Base-by-base conservation (phyloP, 1,140 invertebrate genomes). In the Mactra quadrangularis region DNA sequence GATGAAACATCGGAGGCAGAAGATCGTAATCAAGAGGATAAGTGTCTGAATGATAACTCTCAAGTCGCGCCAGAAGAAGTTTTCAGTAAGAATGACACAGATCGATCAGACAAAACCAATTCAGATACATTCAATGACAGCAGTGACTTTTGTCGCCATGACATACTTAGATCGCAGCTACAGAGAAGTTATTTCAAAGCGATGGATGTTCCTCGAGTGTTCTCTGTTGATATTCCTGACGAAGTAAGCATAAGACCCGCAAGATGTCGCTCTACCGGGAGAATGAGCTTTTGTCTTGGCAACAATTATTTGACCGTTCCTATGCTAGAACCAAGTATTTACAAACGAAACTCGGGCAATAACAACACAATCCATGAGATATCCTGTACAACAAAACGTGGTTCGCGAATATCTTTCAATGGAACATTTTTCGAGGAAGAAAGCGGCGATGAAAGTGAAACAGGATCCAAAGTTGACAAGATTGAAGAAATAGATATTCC, bases 221-320 rank as follows among this genome's bases (percentile, higher is more conserved):
- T 60, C 57, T 76, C 74, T 19, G 57, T 60, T 4, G 74, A 76
- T 45, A 50, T 50, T 45, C 38, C 35, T 0, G 74, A 76, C 19
- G 45, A 47, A 15, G 52, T 81, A 0, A 47, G 17, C 4, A 38
- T 81, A 9, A 57, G 77, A 55, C 77, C 50, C 2, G 77, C 47
- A 15, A 25, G 66, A 27, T 55, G 50, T 31, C 50, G 17, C 3
- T 81, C 77, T 0, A 45, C 76, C n/a, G 29, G 77, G 19, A 53
- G 77, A 4, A 64, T 81, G 62, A 81, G 77, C 22, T 71, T 81
- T 35, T 81, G 77, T 29, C 66, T 81, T 31, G 77, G 77, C 3
- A 81, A 81, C 55, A 81, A 50, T 47, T 81, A 81, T 41, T 27
- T 81, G 64, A 81, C 77, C 6, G 52, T 81, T 11, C 77, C 77